phyloP scores from a whole-genome alignment of 2,113 vertebrate genomes.

The Choloepus hoffmanni region DNA sequence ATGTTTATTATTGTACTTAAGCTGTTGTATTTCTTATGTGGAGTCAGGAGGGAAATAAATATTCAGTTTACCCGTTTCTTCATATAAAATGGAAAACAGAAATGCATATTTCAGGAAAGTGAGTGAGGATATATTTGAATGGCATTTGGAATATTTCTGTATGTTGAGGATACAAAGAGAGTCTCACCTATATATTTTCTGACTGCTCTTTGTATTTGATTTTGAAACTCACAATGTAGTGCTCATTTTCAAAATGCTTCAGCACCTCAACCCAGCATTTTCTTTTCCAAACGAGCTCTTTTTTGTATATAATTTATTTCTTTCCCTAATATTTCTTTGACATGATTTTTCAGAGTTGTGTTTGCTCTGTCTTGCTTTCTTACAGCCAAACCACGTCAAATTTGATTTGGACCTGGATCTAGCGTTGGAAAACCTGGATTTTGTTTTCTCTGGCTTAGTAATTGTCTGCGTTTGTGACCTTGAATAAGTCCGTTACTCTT shows the following conservation, averaged over 20 bases:
- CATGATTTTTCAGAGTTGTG: slow-evolving; percentile 3
- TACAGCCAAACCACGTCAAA: neutral
- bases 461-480: slow-evolving; percentile 18
- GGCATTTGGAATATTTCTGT: neutral
- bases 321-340: neutral
- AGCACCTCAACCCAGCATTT: neutral
- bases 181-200: slow-evolving; percentile 20
- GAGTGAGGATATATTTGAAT: neutral
- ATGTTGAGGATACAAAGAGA: neutral
- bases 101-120: neutral
- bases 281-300: slow-evolving; percentile 33
- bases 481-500: neutral
- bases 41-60: neutral
- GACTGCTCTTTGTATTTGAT: slow-evolving; percentile 12
- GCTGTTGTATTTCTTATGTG: neutral
- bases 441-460: slow-evolving; percentile 6
- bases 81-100: slow-evolving; percentile 23
- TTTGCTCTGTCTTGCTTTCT: slow-evolving; percentile 29
- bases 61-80: neutral
- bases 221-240: neutral
- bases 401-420: slow-evolving; percentile 17
- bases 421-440: neutral
- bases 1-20: neutral
- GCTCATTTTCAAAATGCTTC: slow-evolving; percentile 36
- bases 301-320: slow-evolving; percentile 3